Evolutionary conservation across 2,888 invertebrate species (phyloP).

Genomic region (Pantelozetes paolii): DNA sequence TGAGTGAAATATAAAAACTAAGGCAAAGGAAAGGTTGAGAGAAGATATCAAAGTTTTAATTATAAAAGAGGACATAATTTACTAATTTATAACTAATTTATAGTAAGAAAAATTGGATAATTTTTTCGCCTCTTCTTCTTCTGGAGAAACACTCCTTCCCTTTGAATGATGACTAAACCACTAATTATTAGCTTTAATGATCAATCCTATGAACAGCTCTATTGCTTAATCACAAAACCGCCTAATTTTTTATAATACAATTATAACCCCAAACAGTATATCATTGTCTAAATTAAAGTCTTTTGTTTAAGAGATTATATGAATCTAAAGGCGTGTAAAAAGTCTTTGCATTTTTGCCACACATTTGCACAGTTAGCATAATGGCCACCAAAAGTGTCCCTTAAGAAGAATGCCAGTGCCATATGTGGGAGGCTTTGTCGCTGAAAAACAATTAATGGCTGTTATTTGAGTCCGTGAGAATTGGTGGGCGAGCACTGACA

Average conservation of each 20-base stretch:
- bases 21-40: neutral
- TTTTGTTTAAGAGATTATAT: slow-evolving; percentile 8
- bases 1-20: neutral
- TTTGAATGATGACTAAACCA: slow-evolving; percentile 28
- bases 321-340: slow-evolving; percentile 5
- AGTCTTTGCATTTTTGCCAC: neutral
- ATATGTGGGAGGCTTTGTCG: slow-evolving; percentile 34
- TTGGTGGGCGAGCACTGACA: slow-evolving; percentile 6
- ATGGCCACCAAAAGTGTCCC: slow-evolving; percentile 32
- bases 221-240: neutral
- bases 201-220: slow-evolving; percentile 4
- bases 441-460: slow-evolving; percentile 31
- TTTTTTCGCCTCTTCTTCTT: too few species aligned
- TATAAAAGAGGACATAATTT: slow-evolving; percentile 22
- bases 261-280: neutral
- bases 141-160: neutral
- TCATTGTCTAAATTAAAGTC: neutral
- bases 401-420: slow-evolving; percentile 13
- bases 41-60: slow-evolving; percentile 10
- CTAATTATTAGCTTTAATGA: slow-evolving; percentile 29
- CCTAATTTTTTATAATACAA: slow-evolving; percentile 15
- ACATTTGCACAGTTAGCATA: slow-evolving; percentile 8
- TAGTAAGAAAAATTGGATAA: neutral
- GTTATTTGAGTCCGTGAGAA: slow-evolving; percentile 34
- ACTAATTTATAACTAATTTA: too few species aligned